Base-by-base conservation (phyloP, 2,888 invertebrate species). In the Physocephala rufipes region DNA sequence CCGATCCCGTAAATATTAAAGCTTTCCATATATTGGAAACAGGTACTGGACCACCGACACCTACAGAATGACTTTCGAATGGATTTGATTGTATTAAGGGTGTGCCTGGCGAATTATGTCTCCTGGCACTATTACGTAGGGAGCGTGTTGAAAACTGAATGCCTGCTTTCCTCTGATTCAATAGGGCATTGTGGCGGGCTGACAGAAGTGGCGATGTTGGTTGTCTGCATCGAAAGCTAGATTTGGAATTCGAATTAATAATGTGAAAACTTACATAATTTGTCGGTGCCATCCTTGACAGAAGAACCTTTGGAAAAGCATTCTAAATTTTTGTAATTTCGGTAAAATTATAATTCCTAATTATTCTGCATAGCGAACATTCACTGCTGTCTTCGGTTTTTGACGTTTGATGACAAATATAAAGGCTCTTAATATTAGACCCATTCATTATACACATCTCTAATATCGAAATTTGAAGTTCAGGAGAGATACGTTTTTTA, bases 1-100 rank as follows among this genome's bases (percentile, higher is more conserved):
- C 84, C 76, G 80, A 79, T 73, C 84, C 85, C 2, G 85, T 81
- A 70, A 84, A 84, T 21, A 80, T 76, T 15, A 84, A 70, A 2
- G 84, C 84, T 71, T 82, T 85, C 43, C 81, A 74, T 28, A 84
- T 71, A 73, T 82, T 85, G 15, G 71, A 74, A 2, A 75, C 28
- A 15, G 84, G 82, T 5, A 85, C 80, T 1, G 79, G 61, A 9
- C 75, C 77, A 1, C 77, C 77, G 0, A 76, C 5, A 76, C 78
- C 49, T 78, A 76, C 4, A 78, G 79, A 13, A 75, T 75, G 0
- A 75, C 55, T 49, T 45, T 71, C 64, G 7, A 51, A 26, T n/a
- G 70, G 58, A 58, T 3, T 12, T 70, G 58, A 62, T 26, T 73
- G 66, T 24, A 73, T 9, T 15, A 51, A 67, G n/a, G 55, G 49